Evolutionary conservation across 2,888 invertebrate genomes (phyloP).

Genomic region (Drosophila mettleri): DNA sequence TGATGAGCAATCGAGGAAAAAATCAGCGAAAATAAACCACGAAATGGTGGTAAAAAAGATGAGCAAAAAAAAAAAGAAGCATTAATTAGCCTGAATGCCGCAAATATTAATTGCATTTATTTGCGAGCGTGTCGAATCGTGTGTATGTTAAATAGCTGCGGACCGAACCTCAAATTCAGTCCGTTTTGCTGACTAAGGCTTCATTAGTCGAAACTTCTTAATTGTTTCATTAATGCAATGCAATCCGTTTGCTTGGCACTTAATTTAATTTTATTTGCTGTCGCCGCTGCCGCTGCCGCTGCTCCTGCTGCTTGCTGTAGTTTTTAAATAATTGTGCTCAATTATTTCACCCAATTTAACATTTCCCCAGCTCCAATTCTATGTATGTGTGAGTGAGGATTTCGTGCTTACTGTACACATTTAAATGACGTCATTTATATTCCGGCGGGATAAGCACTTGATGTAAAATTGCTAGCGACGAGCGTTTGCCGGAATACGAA

Average conservation of each 20-base stretch:
- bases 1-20: not conserved
- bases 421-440: conserved; percentile 80
- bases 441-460: conserved; percentile 77
- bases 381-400: conserved; percentile 30
- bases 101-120: conserved; percentile 60
- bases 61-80: conserved; percentile 10
- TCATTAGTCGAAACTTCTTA: conserved; percentile 75
- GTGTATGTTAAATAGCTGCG: conserved; percentile 39
- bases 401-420: conserved; percentile 58
- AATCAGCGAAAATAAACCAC: conserved; percentile 24
- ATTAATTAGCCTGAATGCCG: conserved; percentile 60
- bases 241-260: conserved; percentile 76
- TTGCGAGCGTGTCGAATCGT: conserved; percentile 29
- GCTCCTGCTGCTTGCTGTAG: conserved; percentile 44
- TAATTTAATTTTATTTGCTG: conserved; percentile 78
- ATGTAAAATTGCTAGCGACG: conserved; percentile 69
- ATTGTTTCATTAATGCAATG: conserved; percentile 78
- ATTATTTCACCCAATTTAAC: conserved; percentile 80
- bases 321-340: conserved; percentile 78
- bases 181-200: conserved; percentile 63
- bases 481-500: conserved; percentile 49
- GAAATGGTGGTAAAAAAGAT: not conserved
- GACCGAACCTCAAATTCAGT: conserved; percentile 25
- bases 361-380: conserved; percentile 49
- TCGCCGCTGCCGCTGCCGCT: conserved; percentile 32